phyloP scores from a whole-genome alignment of 2,113 vertebrate genomes.

The Paralichthys olivaceus region DNA sequence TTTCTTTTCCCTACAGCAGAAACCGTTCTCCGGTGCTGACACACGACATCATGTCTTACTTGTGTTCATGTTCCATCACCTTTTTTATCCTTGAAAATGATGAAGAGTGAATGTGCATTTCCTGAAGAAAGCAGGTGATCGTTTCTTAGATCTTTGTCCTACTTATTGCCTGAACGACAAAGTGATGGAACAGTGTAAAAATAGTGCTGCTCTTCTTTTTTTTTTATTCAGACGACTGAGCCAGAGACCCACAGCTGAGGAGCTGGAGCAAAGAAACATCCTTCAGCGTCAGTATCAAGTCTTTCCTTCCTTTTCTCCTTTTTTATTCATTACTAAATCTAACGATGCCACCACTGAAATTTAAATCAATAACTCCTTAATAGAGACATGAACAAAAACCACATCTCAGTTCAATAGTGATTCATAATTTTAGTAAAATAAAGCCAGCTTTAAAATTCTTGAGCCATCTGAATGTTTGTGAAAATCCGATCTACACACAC shows the following conservation, averaged over 20 bases:
- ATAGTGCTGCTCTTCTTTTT: constrained; percentile 46
- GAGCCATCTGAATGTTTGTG: neutral
- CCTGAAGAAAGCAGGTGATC: constrained; percentile 26
- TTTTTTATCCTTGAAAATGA: constrained; percentile 9
- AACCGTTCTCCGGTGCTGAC: neutral
- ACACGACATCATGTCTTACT: neutral
- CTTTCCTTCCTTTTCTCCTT: constrained; percentile 21
- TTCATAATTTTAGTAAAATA: neutral
- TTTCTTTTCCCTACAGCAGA: neutral
- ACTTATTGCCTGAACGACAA: constrained; percentile 57
- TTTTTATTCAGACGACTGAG: constrained; percentile 88
- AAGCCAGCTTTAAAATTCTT: neutral
- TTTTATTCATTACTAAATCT: neutral
- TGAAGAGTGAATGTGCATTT: constrained; percentile 17
- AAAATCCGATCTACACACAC: neutral
- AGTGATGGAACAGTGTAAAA: constrained; percentile 66
- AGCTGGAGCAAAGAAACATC: constrained; percentile 98
- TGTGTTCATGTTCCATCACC: neutral
- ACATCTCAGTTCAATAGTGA: neutral
- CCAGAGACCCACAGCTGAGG: constrained; percentile 95
- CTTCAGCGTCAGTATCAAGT: constrained; percentile 89
- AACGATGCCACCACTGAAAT: neutral
- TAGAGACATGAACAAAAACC: constrained; percentile 1
- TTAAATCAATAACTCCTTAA: neutral
- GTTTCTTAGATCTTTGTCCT: constrained; percentile 60